These are phyloP conservation scores for Dinomys branickii DNA, from an alignment of 2,113 vertebrate species.

Conservation along the genomic window DNA sequence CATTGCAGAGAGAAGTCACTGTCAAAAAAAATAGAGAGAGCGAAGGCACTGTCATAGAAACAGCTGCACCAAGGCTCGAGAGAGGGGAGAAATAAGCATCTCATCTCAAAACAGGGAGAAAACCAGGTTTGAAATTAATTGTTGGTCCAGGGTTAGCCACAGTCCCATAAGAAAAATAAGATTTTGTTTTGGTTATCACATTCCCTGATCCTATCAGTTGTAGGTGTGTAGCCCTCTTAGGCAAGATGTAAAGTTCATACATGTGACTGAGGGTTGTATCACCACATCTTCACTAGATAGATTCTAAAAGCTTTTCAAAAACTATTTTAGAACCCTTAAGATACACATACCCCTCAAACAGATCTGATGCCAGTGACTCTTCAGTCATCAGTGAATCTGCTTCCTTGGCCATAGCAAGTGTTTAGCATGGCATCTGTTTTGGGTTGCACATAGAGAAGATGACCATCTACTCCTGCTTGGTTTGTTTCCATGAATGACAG, in stretches of 20 bases:
- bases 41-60: neutral
- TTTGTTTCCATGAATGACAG: neutral
- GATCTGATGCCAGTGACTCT: neutral
- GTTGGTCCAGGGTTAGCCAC: neutral
- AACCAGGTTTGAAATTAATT: neutral
- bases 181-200: neutral
- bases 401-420: neutral
- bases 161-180: neutral
- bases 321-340: neutral
- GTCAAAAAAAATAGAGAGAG: neutral
- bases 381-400: neutral
- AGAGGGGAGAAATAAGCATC: neutral
- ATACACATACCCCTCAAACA: neutral
- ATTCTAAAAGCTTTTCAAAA: neutral
- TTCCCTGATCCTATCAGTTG: neutral
- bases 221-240: neutral
- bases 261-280: neutral
- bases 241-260: neutral
- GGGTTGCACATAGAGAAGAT: neutral
- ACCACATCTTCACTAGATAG: neutral
- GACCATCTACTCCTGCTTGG: neutral
- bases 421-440: neutral
- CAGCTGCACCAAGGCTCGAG: fast-evolving
- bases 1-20: neutral
- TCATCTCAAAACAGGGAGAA: neutral